Evolutionary conservation across 1,140 invertebrate species (phyloP).

Genomic region (Drosophila sproati): DNA sequence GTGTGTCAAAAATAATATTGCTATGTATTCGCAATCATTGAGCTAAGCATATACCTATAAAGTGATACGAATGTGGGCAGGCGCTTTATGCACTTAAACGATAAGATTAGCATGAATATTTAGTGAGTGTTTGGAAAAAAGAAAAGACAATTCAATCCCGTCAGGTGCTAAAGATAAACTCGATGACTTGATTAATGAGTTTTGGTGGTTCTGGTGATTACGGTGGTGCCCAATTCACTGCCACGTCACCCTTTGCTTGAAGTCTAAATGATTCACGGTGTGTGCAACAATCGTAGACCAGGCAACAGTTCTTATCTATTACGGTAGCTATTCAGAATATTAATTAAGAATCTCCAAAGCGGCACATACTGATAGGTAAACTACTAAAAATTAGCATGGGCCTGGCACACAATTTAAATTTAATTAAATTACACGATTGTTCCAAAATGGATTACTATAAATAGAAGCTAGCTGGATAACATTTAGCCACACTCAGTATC

Average conservation of each 20-base stretch:
- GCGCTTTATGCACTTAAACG: constrained; percentile 43
- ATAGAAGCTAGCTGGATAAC: constrained; percentile 9
- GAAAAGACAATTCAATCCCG: constrained; percentile 32
- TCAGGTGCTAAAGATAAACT: constrained; percentile 18
- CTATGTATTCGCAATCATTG: constrained; percentile 31
- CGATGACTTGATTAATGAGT: constrained; percentile 25
- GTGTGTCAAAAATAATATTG: constrained; percentile 28
- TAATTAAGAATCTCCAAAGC: constrained; percentile 42
- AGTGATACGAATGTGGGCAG: constrained; percentile 31
- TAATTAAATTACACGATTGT: constrained; percentile 44
- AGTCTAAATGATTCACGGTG: constrained; percentile 30
- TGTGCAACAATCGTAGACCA: constrained; percentile 17
- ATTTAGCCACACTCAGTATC: constrained; percentile 21
- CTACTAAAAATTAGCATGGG: constrained; percentile 7
- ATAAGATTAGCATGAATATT: constrained; percentile 63
- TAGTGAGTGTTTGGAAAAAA: constrained; percentile 33
- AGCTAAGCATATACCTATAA: constrained; percentile 25
- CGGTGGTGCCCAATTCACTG: background rate
- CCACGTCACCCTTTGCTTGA: constrained; percentile 11
- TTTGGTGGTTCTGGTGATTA: background rate
- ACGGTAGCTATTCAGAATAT: constrained; percentile 32
- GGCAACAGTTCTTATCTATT: constrained; percentile 36
- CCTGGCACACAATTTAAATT: constrained; percentile 42
- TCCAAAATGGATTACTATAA: constrained; percentile 32
- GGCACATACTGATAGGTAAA: background rate